Evolutionary conservation across 2,797 vertebrate species (phyloP).

Genomic region (Cyprinodon diabolis): DNA sequence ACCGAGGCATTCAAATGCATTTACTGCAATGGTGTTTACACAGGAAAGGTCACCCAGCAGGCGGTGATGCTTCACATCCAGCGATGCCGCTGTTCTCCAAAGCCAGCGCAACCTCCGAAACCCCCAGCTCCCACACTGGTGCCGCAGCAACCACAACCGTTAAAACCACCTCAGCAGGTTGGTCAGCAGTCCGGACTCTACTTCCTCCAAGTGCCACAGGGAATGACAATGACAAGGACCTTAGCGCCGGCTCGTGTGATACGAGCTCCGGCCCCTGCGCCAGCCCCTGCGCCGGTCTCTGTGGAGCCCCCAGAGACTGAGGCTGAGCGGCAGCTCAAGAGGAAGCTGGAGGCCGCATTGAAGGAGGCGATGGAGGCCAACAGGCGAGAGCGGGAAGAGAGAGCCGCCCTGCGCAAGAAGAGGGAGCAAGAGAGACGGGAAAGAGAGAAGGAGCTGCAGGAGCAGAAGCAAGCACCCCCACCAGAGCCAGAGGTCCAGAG

Average conservation of each 20-base stretch:
- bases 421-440: conserved; percentile 73
- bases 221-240: conserved; percentile 53
- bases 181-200: conserved; percentile 59
- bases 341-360: conserved; percentile 77
- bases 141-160: conserved; percentile 9
- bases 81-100: conserved; percentile 90
- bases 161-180: conserved; percentile 48
- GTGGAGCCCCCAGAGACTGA: conserved; percentile 24
- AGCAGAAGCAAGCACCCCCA: conserved; percentile 47
- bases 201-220: conserved; percentile 72
- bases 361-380: conserved; percentile 78
- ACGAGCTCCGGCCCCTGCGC: not conserved
- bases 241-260: conserved; percentile 40
- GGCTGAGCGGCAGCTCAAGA: conserved; percentile 73
- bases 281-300: too few species aligned
- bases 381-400: conserved; percentile 79
- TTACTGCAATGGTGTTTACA: conserved; percentile 97
- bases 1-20: conserved; percentile 96
- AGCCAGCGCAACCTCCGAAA: conserved; percentile 55
- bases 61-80: conserved; percentile 93
- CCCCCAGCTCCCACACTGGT: not conserved
- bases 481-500: conserved; percentile 39
- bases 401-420: conserved; percentile 81
- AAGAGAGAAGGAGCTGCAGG: not conserved
- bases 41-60: conserved; percentile 92